Conservation (phyloP, 2,797 vertebrate genomes). For the Enteromius unitaeniatus region DNA sequence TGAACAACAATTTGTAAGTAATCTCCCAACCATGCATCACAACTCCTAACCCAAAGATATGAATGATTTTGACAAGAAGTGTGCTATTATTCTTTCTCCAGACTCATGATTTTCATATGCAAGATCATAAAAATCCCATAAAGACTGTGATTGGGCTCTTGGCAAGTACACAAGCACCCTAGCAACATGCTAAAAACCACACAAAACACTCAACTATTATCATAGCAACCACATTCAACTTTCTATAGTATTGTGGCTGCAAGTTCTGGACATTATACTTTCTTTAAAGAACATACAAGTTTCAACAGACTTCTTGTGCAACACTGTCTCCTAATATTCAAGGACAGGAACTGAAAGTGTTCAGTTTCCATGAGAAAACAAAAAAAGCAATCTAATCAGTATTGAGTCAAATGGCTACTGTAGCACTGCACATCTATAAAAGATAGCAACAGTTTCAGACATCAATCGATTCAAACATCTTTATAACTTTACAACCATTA, state of each 20-base stretch:
- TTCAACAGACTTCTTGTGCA: background rate
- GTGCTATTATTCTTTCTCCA: background rate
- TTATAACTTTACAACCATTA: background rate
- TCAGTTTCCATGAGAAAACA: constrained; percentile 24
- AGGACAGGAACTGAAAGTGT: constrained; percentile 20
- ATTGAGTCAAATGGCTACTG: background rate
- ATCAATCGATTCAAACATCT: constrained; percentile 14
- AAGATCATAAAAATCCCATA: background rate
- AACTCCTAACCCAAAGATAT: background rate
- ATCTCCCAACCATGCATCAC: background rate
- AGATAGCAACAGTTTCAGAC: background rate
- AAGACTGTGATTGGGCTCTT: background rate
- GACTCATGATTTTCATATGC: background rate
- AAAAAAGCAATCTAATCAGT: background rate
- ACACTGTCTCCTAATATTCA: background rate
- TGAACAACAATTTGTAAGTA: background rate
- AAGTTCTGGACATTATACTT: background rate
- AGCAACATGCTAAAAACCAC: background rate
- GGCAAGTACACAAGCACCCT: background rate
- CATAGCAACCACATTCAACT: background rate
- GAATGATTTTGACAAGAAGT: background rate
- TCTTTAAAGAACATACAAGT: background rate
- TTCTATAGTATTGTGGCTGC: too few species aligned
- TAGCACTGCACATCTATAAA: background rate
- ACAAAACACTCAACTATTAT: background rate